Evolutionary conservation across 2,888 invertebrate genomes (phyloP), one percentile per base, ranked within the genome.

Genomic region (Noctua comes): DNA sequence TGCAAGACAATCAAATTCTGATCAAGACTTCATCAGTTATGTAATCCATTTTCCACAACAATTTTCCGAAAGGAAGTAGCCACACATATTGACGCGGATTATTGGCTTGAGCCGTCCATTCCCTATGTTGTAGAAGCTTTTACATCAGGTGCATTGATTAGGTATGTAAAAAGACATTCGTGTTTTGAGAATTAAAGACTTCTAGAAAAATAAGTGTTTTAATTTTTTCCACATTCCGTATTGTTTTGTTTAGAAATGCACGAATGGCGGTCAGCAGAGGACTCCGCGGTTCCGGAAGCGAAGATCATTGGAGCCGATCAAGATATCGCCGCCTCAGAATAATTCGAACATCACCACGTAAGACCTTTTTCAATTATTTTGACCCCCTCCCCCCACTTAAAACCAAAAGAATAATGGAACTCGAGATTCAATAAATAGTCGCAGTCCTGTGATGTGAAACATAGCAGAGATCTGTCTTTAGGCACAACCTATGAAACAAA

Each of bases 231-330:
- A 59, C 27, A 27, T 57, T n/a, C 6, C 27, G 8, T 18, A 59
- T n/a, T 40, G 13, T n/a, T 21, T n/a, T 24, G 46, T 73, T 48
- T 27, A 93, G 93, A 90, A 90, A 90, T 93, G 93, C 77, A 88
- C 86, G 8, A 86, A 84, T 31, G 81, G 87, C 77, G 72, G 77
- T 72, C 80, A 81, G 69, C 86, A 83, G 75, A 86, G 72, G 40
- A 65, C 64, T n/a, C 51, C 76, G 40, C 66, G 68, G 31, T 64
- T 57, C 36, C 59, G 91, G 4, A 90, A 82, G 59, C 87, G 86
- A n/a, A 87, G 94, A 27, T 93, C 95, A 1, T 79, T 93, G 77
- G 89, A 91, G 59, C 88, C 93, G 0, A 91, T 92, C 24, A 88
- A 89, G 57, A 83, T 86, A 10, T 79, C 86, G 6, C 46, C 78